Evolutionary conservation across 2,797 vertebrate species (phyloP), one percentile per base, ranked within the genome.

Genomic region (Bryconaethiops microstoma): DNA sequence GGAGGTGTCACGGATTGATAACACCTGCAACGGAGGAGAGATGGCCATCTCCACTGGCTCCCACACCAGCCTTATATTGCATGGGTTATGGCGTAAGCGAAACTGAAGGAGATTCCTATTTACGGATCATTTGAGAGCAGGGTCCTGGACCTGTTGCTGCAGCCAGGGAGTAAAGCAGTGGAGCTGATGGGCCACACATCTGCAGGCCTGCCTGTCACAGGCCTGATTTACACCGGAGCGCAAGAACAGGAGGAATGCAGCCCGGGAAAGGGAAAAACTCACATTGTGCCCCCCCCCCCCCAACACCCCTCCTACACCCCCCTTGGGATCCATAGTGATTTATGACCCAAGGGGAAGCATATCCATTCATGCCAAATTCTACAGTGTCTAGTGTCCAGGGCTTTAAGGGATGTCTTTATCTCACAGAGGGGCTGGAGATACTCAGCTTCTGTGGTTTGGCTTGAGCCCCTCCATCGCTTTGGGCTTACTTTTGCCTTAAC

Each of bases 1-100:
- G 80, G 77, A 59, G 57, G 86, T 89, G 90, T 92, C 87, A 91
- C 87, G 88, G 14, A 40, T 76, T 85, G 89, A 89, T 91, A 91
- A 90, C 78, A 79, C 73, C 74, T 80, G 73, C 81, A 82, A 65
- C 57, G 50, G 78, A 78, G 80, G 79, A 63, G 35, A 52, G 74
- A 59, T 71, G 2, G 48, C 64, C 74, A 54, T 23, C 62, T 84
- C 69, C 70, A 62, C 70, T 21, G 59, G 35, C 52, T 64, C 68
- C 62, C 76, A 77, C 19, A 25, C 64, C 48, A 2, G 29, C 62
- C 39, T 70, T 78, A 40, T 78, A 59, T 78, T 45, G 70, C 70
- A 19, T 50, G 76, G 67, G 29, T 78, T 82, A 82, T 10, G 25
- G 74, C 23, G 5, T 70, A 72, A 42, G 45, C 25, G 70, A 78